Evolutionary conservation across 2,888 invertebrate genomes (phyloP).

Genomic region (Deroplatys truncata): DNA sequence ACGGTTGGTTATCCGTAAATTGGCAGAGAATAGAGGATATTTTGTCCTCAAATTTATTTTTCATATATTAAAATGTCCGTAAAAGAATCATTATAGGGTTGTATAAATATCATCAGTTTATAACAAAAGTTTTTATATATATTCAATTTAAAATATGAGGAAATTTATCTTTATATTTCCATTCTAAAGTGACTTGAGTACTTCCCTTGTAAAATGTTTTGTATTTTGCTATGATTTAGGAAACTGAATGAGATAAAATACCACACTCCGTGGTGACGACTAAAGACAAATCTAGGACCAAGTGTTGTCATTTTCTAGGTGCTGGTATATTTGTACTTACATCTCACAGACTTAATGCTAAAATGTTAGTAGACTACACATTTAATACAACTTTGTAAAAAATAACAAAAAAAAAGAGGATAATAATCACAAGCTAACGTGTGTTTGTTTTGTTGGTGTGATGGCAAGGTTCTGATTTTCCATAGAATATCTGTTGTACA

Average conservation of each 20-base stretch:
- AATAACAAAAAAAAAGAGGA: not conserved
- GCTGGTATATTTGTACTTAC: not conserved
- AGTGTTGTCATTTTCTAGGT: not conserved
- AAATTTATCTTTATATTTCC: no score
- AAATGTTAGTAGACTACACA: not conserved
- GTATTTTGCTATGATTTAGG: not conserved
- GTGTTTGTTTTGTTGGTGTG: not conserved
- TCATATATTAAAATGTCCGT: no score
- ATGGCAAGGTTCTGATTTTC: slow-evolving; percentile 3
- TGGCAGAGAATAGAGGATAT: no score
- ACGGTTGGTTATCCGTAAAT: no score
- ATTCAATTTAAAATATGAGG: no score
- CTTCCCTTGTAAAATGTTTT: no score
- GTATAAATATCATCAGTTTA: no score
- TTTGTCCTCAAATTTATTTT: no score
- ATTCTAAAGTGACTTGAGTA: no score
- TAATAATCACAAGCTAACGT: not conserved
- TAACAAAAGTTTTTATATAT: no score
- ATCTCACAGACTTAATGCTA: not conserved
- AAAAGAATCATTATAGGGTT: no score
- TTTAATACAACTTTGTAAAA: not conserved
- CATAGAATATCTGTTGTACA: not conserved
- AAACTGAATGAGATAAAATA: not conserved
- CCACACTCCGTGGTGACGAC: not conserved
- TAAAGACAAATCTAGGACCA: not conserved